phyloP scores from a whole-genome alignment of 2,797 vertebrate species.

The Arnoldichthys spilopterus region DNA sequence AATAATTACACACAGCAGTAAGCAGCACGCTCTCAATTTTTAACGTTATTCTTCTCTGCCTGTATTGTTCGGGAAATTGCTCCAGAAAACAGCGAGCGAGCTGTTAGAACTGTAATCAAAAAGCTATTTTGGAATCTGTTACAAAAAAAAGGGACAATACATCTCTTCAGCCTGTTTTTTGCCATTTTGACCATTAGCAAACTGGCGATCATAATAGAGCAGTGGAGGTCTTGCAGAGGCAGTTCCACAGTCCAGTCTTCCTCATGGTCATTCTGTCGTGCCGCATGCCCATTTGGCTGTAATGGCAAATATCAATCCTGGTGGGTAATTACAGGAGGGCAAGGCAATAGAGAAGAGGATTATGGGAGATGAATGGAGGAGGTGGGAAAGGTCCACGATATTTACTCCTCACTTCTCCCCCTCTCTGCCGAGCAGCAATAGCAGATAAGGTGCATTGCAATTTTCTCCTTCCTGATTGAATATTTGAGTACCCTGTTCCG shows the following conservation, averaged over 20 bases:
- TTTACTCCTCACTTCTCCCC: conserved; percentile 55
- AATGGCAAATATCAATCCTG: conserved; percentile 65
- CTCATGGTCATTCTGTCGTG: conserved; percentile 26
- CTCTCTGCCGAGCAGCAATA: conserved; percentile 56
- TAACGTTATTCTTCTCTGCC: not conserved
- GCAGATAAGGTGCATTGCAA: conserved; percentile 64
- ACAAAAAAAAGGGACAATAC: not conserved
- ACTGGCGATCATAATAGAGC: not conserved
- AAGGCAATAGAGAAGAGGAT: conserved; percentile 59
- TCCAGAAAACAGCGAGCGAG: not conserved
- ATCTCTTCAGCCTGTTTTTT: conserved; percentile 8
- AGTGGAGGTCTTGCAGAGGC: conserved; percentile 21
- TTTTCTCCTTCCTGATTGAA: conserved; percentile 69
- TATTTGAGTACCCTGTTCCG: conserved; percentile 65
- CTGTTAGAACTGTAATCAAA: conserved; percentile 25
- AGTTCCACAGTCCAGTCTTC: not conserved
- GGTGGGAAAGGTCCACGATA: conserved; percentile 54
- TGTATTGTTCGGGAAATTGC: conserved; percentile 5
- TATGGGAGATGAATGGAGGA: conserved; percentile 59
- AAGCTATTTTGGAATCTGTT: conserved; percentile 26
- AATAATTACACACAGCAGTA: conserved; percentile 22
- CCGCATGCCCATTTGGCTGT: conserved; percentile 41
- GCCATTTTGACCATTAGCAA: conserved; percentile 13
- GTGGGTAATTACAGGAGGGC: conserved; percentile 61
- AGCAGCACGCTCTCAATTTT: not conserved